Conservation (phyloP, 2,888 invertebrate species). For the Cephalotes varians region DNA sequence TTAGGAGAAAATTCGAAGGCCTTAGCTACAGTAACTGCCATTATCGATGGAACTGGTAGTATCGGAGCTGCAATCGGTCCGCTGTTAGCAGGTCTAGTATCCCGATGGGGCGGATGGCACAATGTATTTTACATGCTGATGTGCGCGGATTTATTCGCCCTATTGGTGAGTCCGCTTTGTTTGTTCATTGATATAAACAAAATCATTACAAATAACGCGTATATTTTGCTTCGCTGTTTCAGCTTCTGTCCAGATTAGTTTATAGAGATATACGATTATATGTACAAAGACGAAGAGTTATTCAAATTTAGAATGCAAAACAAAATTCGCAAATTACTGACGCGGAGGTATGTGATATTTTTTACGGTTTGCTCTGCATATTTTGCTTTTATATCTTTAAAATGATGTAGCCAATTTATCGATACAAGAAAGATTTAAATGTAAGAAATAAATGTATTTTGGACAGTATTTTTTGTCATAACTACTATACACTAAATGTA, state of each 20-base stretch:
- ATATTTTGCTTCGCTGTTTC: slow-evolving; percentile 65
- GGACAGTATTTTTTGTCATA: slow-evolving; percentile 31
- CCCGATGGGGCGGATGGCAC: slow-evolving; percentile 90
- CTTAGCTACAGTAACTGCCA: slow-evolving; percentile 98
- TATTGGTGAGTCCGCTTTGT: slow-evolving; percentile 87
- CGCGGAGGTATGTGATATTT: slow-evolving; percentile 24
- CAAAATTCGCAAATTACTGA: slow-evolving; percentile 18
- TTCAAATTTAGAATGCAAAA: slow-evolving; percentile 52
- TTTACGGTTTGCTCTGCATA: slow-evolving; percentile 29
- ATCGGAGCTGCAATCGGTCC: slow-evolving; percentile 98
- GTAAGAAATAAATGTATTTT: slow-evolving; percentile 67
- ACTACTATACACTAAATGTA: neutral
- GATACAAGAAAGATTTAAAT: slow-evolving; percentile 34
- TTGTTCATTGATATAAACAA: neutral
- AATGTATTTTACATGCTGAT: slow-evolving; percentile 97
- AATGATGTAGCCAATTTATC: slow-evolving; percentile 20
- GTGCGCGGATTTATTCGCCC: slow-evolving; percentile 91
- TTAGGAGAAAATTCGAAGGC: slow-evolving; percentile 95
- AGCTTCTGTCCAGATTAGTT: slow-evolving; percentile 85
- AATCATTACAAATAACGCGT: slow-evolving; percentile 4
- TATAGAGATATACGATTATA: slow-evolving; percentile 83
- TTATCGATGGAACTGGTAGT: slow-evolving; percentile 98
- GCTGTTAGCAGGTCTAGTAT: slow-evolving; percentile 94
- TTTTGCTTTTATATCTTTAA: slow-evolving; percentile 19
- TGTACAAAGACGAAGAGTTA: slow-evolving; percentile 72